These are phyloP conservation scores for Idaea straminata DNA, from an alignment of 2,888 invertebrate species.

Conservation along the genomic window DNA sequence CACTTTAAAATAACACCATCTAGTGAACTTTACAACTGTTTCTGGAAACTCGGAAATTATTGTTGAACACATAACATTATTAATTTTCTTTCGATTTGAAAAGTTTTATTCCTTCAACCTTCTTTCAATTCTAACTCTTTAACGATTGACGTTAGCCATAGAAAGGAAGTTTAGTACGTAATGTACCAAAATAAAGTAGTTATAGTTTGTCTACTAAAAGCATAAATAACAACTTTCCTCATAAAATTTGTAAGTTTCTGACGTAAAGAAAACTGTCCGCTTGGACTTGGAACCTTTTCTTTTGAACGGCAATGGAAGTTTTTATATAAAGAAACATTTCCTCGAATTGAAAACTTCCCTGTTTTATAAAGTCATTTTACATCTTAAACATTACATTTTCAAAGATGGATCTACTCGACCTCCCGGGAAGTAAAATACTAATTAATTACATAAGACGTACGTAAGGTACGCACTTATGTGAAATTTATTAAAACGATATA, in stretches of 20 bases:
- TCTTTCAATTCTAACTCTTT: conserved; percentile 31
- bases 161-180: conserved; percentile 18
- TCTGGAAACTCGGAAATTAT: neutral
- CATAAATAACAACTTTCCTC: conserved; percentile 17
- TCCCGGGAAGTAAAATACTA: neutral
- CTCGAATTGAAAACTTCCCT: too few relatives aligned
- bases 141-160: conserved; percentile 33
- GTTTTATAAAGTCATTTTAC: too few relatives aligned
- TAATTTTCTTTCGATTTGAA: neutral
- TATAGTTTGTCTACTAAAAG: conserved; percentile 16
- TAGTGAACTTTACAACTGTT: neutral
- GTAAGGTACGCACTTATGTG: neutral
- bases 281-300: conserved; percentile 12
- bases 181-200: conserved; percentile 21
- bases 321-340: too few relatives aligned
- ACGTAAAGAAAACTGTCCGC: conserved; percentile 18
- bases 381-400: neutral
- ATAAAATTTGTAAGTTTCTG: conserved; percentile 20
- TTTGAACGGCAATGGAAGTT: conserved; percentile 3
- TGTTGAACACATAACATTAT: neutral
- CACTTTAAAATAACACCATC: neutral
- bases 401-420: neutral
- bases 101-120: conserved; percentile 19
- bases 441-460: neutral
- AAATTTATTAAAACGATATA: neutral